A percentile compares a stretch with the other conserved stretches of the same genome.
phyloP scores from a whole-genome alignment of 2,888 invertebrate species.

The Orchesellides sinensis region DNA sequence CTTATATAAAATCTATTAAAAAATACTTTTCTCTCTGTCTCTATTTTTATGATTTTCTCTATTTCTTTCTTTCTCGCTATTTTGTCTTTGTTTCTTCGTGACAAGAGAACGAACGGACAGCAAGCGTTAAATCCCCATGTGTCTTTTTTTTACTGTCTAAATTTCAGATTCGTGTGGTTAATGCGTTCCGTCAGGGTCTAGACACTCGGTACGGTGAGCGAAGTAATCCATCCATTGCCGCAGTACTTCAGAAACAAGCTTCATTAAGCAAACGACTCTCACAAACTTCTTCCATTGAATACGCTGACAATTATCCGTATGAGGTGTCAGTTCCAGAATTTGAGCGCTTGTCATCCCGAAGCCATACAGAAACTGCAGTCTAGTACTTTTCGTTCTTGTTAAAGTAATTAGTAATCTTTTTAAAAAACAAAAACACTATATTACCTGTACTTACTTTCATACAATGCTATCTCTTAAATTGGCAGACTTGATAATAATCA shows the following conservation, averaged over 20 bases:
- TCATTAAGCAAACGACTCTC: slow-evolving; percentile 94
- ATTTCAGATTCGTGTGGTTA: slow-evolving; percentile 99
- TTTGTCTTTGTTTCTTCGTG: slow-evolving; percentile 68
- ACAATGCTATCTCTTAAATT: not conserved
- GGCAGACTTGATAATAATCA: slow-evolving; percentile 15
- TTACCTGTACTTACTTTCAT: slow-evolving; percentile 6
- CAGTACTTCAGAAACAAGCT: slow-evolving; percentile 95
- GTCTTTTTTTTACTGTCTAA: slow-evolving; percentile 75
- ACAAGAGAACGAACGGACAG: slow-evolving; percentile 53
- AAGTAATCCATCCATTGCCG: slow-evolving; percentile 93
- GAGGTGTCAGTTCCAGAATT: slow-evolving; percentile 93
- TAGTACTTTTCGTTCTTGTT: slow-evolving; percentile 78
- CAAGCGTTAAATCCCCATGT: slow-evolving; percentile 66
- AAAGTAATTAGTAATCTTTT: not conserved
- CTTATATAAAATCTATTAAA: too few species aligned
- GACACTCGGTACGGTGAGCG: slow-evolving; percentile 95
- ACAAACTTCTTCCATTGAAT: slow-evolving; percentile 94
- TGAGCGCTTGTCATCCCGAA: slow-evolving; percentile 93
- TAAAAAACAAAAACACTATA: not conserved
- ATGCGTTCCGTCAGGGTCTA: slow-evolving; percentile 99
- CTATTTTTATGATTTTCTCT: slow-evolving; percentile 77
- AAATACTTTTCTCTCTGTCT: slow-evolving; percentile 70
- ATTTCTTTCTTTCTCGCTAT: slow-evolving; percentile 77
- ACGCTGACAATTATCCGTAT: slow-evolving; percentile 92
- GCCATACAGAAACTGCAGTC: slow-evolving; percentile 96